Conservation (phyloP, 2,113 vertebrate species). For the Diglossa brunneiventris region DNA sequence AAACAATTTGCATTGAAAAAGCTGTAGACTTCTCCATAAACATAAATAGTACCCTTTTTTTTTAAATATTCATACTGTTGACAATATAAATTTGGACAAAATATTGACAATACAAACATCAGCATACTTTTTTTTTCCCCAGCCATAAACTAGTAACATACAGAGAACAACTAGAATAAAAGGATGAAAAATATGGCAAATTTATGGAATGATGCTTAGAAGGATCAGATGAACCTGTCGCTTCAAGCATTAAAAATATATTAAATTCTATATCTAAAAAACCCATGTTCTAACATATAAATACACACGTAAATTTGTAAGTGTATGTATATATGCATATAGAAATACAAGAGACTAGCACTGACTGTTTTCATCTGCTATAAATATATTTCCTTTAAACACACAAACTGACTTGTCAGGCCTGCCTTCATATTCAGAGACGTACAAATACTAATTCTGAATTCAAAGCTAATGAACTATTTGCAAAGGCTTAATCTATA, state of each 20-base stretch:
- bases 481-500: neutral
- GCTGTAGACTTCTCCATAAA: neutral
- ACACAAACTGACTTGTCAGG: neutral
- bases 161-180: neutral
- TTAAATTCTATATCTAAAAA: neutral
- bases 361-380: neutral
- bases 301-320: neutral
- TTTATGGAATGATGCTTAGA: neutral
- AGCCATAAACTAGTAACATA: neutral
- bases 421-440: neutral
- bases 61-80: neutral
- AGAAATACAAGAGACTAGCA: neutral
- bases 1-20: neutral
- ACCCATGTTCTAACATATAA: neutral
- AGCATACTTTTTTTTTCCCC: neutral
- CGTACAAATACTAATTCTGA: neutral
- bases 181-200: neutral
- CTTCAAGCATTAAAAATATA: neutral
- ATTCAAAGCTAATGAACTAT: neutral
- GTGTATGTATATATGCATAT: neutral
- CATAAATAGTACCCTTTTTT: neutral
- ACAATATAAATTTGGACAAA: neutral
- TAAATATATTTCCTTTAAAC: neutral
- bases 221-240: neutral
- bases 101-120: neutral